Percentiles rank a stretch among this genome's conserved stretches.
Evolutionary conservation across 2,888 invertebrate genomes (phyloP).

Genomic region (Pedicia rivosa): DNA sequence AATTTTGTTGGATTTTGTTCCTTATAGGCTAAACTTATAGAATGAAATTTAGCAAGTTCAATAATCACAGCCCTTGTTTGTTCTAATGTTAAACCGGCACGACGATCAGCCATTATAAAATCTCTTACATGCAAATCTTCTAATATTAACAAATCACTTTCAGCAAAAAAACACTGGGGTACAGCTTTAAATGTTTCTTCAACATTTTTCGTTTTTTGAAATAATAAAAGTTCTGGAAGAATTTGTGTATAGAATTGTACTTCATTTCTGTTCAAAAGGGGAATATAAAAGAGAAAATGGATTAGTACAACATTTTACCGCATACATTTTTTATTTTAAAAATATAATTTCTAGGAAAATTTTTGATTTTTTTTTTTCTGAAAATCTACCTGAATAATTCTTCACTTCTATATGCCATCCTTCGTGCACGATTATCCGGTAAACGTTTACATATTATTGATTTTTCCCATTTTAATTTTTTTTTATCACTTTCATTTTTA

Average conservation of each 20-base stretch:
- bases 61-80: constrained; percentile 42
- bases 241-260: constrained; percentile 55
- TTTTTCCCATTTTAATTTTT: constrained; percentile 40
- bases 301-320: no score
- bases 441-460: constrained; percentile 55
- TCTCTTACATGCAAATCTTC: constrained; percentile 44
- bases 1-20: constrained; percentile 39
- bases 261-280: constrained; percentile 35
- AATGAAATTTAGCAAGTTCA: constrained; percentile 46
- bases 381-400: constrained; percentile 40
- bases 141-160: constrained; percentile 37
- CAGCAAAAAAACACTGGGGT: constrained; percentile 43
- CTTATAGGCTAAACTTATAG: constrained; percentile 45
- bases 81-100: constrained; percentile 39
- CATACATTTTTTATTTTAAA: constrained; percentile 6
- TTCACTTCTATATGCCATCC: constrained; percentile 58
- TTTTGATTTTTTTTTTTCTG: background rate
- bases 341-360: background rate
- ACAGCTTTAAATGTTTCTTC: constrained; percentile 36
- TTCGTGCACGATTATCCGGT: constrained; percentile 42
- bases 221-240: constrained; percentile 44
- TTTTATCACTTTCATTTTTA: constrained; percentile 14
- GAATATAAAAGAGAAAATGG: background rate
- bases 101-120: constrained; percentile 47
- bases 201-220: constrained; percentile 33